Evolutionary conservation across 1,140 invertebrate species (phyloP).

Genomic region (Pseudomyrmex concolor): DNA sequence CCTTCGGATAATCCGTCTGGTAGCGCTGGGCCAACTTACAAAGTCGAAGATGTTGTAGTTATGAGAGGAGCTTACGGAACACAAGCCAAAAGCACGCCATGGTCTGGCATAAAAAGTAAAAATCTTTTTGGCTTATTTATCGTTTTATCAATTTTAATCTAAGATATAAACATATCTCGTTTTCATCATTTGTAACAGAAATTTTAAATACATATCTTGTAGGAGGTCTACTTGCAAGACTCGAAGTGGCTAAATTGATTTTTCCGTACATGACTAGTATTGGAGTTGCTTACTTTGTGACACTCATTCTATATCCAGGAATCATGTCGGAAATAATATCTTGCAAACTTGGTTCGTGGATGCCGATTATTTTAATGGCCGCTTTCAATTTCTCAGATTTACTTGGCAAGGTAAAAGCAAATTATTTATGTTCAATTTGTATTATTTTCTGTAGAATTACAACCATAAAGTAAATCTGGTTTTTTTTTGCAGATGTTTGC

Average conservation of each 20-base stretch:
- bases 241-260: constrained; percentile 91
- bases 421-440: not conserved
- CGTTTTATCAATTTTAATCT: not conserved
- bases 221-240: constrained; percentile 89
- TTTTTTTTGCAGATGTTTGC: constrained; percentile 88
- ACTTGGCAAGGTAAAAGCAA: constrained; percentile 90
- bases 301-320: constrained; percentile 94
- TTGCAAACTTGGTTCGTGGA: constrained; percentile 93
- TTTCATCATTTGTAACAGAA: not conserved
- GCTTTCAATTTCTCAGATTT: constrained; percentile 94
- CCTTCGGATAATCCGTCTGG: constrained; percentile 85
- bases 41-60: constrained; percentile 93
- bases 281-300: constrained; percentile 94
- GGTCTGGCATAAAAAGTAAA: constrained; percentile 89
- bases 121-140: not conserved
- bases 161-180: not conserved
- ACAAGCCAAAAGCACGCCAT: constrained; percentile 83
- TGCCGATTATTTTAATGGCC: constrained; percentile 96
- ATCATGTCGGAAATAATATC: constrained; percentile 95
- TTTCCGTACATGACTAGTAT: constrained; percentile 96
- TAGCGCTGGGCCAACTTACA: constrained; percentile 88
- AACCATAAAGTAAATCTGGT: not conserved
- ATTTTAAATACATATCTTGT: constrained; percentile 50
- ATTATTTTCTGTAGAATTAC: not conserved
- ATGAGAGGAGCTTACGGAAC: constrained; percentile 86